phyloP scores from a whole-genome alignment of 1,140 invertebrate genomes.

The Harpegnathos saltator region DNA sequence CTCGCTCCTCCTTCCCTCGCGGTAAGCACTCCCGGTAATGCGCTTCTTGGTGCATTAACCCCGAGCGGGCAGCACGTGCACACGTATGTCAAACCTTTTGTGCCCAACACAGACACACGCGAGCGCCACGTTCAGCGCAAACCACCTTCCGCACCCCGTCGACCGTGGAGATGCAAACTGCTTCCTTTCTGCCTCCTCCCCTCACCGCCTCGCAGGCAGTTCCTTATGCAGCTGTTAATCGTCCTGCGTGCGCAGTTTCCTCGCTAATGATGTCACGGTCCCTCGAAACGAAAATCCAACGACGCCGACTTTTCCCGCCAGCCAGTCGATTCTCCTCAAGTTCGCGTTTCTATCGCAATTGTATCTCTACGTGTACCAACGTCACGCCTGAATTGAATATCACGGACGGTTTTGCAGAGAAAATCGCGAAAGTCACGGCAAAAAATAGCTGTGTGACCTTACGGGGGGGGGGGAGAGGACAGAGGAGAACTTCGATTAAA shows the following conservation, averaged over 20 bases:
- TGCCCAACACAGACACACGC: constrained; percentile 13
- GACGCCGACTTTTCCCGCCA: background rate
- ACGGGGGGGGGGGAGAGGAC: too few species aligned
- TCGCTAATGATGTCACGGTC: background rate
- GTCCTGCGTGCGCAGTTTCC: background rate
- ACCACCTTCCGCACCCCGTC: background rate
- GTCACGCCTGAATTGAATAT: too few species aligned
- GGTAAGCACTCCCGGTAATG: constrained; percentile 80
- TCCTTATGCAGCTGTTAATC: constrained; percentile 2
- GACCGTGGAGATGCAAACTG: background rate
- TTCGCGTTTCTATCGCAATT: background rate
- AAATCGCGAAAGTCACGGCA: too few species aligned
- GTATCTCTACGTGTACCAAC: too few species aligned
- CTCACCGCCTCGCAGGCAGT: background rate
- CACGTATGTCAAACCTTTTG: constrained; percentile 46
- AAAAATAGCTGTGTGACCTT: too few species aligned
- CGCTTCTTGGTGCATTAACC: constrained; percentile 83
- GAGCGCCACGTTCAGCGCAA: background rate
- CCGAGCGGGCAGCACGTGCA: constrained; percentile 50
- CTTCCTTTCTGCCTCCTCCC: constrained; percentile 8
- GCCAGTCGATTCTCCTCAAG: background rate
- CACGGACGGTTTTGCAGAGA: too few species aligned
- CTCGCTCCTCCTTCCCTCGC: constrained; percentile 71
- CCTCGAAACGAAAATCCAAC: background rate
- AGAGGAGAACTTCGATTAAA: background rate